Base-by-base conservation (phyloP, 1,140 invertebrate genomes). In the Lepidurus arcticus region DNA sequence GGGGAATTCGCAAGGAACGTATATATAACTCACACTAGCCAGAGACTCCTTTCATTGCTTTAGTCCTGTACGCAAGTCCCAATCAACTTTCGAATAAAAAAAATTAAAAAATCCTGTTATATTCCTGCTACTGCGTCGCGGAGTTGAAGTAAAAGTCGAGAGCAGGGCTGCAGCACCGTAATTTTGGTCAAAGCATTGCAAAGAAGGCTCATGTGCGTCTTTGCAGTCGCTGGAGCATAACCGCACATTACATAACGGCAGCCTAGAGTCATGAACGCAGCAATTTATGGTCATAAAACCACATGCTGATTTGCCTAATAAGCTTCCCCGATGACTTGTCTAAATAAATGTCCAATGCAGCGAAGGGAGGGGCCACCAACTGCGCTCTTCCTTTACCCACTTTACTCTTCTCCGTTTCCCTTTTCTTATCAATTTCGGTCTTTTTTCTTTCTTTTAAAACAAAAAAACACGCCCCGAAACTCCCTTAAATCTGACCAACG, bases 251-350 rank as follows among this genome's bases (percentile, higher is more conserved):
- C 53, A 65, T 65, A 65, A 65, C 53, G 53, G 53, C 53, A 65
- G 53, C 53, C 53, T 21, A 65, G 53, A 65, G 53, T 21, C 53
- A 65, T 65, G 53, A 65, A 65, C 53, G 53, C 53, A 65, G 53
- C 53, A 65, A 65, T 65, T 65, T 65, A 65, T 65, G 53, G 53
- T 65, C 53, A 65, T 65, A 65, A 65, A 65, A 65, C 53, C 53
- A 65, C 53, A 65, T 65, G 53, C 53, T 65, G 53, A 65, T 65
- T 65, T 65, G 53, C 53, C 53, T 65, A 65, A 65, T 65, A 65
- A 65, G 53, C 53, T 65, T 65, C 53, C 53, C 53, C 53, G 53
- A 65, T 65, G 53, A 65, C 53, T 65, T 65, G 53, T 65, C 53
- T 65, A 65, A 65, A 65, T 65, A 65, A 65, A 65, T 65, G 53